phyloP scores from a whole-genome alignment of 2,888 invertebrate species.

The Azorinus chamasolen region DNA sequence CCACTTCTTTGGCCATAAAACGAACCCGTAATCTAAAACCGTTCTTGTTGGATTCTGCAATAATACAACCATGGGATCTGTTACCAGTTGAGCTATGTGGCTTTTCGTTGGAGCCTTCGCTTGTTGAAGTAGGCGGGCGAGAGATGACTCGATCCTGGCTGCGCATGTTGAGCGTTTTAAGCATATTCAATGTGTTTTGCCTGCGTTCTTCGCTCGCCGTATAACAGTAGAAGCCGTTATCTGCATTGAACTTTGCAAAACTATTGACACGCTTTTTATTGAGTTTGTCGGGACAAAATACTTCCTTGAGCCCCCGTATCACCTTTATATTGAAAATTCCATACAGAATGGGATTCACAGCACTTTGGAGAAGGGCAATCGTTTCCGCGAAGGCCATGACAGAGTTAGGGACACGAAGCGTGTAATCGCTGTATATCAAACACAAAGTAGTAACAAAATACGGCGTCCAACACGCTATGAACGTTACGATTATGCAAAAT shows the following conservation, averaged over 20 bases:
- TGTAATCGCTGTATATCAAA: slow-evolving; percentile 86
- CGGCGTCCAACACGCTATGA: slow-evolving; percentile 87
- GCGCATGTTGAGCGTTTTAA: slow-evolving; percentile 18
- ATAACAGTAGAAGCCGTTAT: slow-evolving; percentile 28
- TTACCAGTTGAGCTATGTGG: slow-evolving; percentile 29
- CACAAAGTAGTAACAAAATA: slow-evolving; percentile 87
- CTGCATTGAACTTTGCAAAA: slow-evolving; percentile 35
- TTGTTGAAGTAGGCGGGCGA: slow-evolving; percentile 62
- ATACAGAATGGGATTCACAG: slow-evolving; percentile 86
- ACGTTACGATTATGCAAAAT: slow-evolving; percentile 86
- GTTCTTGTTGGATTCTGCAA: slow-evolving; percentile 79
- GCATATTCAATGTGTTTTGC: slow-evolving; percentile 12
- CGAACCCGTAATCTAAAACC: slow-evolving; percentile 79
- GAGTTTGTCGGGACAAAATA: slow-evolving; percentile 71
- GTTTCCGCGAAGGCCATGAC: slow-evolving; percentile 86
- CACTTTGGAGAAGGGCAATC: slow-evolving; percentile 84
- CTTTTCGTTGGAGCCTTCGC: slow-evolving; percentile 61
- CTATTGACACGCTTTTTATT: slow-evolving; percentile 48
- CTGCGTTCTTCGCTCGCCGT: slow-evolving; percentile 33
- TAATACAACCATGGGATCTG: slow-evolving; percentile 61
- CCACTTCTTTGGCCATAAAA: slow-evolving; percentile 74
- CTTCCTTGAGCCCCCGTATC: slow-evolving; percentile 73
- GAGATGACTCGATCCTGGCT: slow-evolving; percentile 18
- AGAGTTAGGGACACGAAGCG: slow-evolving; percentile 76
- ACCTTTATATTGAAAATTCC: slow-evolving; percentile 86